Base-by-base conservation (phyloP, 2,888 invertebrate genomes). In the Luperina nickerlii region DNA sequence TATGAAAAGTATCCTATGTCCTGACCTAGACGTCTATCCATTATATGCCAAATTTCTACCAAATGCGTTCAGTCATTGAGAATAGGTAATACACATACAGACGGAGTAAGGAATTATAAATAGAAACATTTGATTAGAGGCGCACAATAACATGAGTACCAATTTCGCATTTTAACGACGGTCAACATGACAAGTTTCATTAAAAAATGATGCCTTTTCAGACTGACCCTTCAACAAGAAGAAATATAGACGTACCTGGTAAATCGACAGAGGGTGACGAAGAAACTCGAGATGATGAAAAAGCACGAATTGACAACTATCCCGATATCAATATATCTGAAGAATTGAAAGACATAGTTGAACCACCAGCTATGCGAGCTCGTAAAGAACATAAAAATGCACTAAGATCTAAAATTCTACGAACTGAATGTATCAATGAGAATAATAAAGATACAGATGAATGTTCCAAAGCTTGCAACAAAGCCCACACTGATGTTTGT, bases 401-500 rank as follows among this genome's bases (percentile, higher is more conserved):
- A 27, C 24, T 48, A 1, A 74, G 24, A 48, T 51, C 57, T 4
- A n/a, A 45, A n/a, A 38, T n/a, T 18, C 24, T 63, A 15, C 57
- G 15, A 51, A 51, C 8, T 66, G 72, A 72, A 48, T 85, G 78
- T 60, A 13, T 81, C 2, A 71, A 15, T 0, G 51, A 57, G 9
- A 83, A 45, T 38, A n/a, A 51, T 9, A 69, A 66, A 11, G 74
- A 75, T 1, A 62, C 32, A 4, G 62, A 75, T 2, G 73, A 73
- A 78, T 84, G 85, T 57, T 51, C 3, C 0, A 73, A 38, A 45
- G 84, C 84, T 2, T 84, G 84, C 9, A 75, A 78, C 45, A 60
- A 24, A 27, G 82, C 84, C 1, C 72, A 84, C 15, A n/a, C 27
- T 27, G 38, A 73, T 24, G 82, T 85, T 24, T 84, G 85, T 73